A percentile compares a stretch with the other conserved stretches of the same genome.
These are phyloP conservation scores for Corynorhinus townsendii DNA, from an alignment of 2,113 vertebrate genomes.

Conservation along the genomic window DNA sequence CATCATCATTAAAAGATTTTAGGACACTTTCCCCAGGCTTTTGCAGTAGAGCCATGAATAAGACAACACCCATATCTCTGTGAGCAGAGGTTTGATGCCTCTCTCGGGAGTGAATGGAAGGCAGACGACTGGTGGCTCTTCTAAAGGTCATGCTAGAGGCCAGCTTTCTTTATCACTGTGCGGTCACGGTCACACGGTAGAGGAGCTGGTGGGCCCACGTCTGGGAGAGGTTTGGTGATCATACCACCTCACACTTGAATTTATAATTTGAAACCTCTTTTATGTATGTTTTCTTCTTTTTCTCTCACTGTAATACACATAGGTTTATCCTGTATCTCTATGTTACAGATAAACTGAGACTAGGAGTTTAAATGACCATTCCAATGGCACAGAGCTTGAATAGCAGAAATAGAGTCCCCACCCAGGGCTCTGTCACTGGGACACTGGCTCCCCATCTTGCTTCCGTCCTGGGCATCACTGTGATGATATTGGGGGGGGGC, in stretches of 20 bases:
- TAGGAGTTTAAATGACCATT: not conserved
- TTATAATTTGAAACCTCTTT: not conserved
- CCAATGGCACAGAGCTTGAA: not conserved
- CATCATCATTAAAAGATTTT: not conserved
- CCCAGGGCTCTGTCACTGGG: not conserved
- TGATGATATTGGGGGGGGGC: not conserved
- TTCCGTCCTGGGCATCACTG: not conserved
- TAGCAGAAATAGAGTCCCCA: not conserved
- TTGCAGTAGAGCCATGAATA: not conserved
- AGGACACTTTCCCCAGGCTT: not conserved
- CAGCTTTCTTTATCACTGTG: not conserved
- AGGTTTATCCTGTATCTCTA: not conserved
- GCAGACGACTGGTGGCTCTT: not conserved
- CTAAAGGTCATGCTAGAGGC: not conserved
- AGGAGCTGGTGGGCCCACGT: not conserved
- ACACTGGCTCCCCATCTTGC: not conserved
- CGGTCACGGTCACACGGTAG: not conserved
- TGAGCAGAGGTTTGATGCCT: not conserved
- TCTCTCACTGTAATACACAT: not conserved
- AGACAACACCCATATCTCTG: not conserved
- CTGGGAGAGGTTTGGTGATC: not conserved
- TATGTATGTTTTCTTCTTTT: not conserved
- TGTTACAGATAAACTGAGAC: not conserved
- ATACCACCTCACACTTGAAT: not conserved
- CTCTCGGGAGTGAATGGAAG: not conserved